Base-by-base conservation (phyloP, 2,797 vertebrate genomes). In the Amazonetta brasiliensis region DNA sequence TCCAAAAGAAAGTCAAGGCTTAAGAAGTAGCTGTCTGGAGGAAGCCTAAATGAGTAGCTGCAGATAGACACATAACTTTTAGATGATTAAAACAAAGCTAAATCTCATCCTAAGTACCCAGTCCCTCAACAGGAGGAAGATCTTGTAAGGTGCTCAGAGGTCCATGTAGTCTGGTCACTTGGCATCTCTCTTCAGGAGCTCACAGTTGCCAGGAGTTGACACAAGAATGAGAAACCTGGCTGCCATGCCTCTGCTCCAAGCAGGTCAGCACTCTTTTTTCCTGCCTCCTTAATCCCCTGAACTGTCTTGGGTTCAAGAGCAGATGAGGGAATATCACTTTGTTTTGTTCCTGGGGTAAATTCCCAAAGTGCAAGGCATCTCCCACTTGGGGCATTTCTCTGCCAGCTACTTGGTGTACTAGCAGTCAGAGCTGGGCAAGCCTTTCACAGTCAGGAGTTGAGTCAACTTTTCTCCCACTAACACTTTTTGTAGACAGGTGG, bases 391-490 rank as follows among this genome's bases (percentile, higher is more conserved):
- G 75, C 20, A 14, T 4, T 87, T 13, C 23, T 71, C 66, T 72
- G 84, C 43, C 87, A 89, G 52, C 52, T 81, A 9, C 37, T 87
- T 77, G 81, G 85, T 5, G 0, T 43, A 41, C 17, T 62, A 90
- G 11, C 21, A 44, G 43, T 19, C 55, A 2, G 5, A 89, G 46
- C 55, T 75, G 58, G 58, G 81, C 43, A 80, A 94, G 39, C 5
- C 48, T 75, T 88, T 72, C 73, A n/a, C 54, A 85, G 71, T 33
- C 74, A 59, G 43, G 23, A 94, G 58, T 72, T 87, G 84, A 94
- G 58, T 96, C 90, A 92, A 84, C 71, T 94, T 69, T 85, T 74
- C 66, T 87, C 31, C 75, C 26, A 1, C 78, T 94, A 76, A 86
- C 82, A 72, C 16, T 0, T 92, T 92, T 54, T 67, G 80, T 66